Conservation (phyloP, 2,113 vertebrate genomes). For the Xyrauchen texanus region DNA sequence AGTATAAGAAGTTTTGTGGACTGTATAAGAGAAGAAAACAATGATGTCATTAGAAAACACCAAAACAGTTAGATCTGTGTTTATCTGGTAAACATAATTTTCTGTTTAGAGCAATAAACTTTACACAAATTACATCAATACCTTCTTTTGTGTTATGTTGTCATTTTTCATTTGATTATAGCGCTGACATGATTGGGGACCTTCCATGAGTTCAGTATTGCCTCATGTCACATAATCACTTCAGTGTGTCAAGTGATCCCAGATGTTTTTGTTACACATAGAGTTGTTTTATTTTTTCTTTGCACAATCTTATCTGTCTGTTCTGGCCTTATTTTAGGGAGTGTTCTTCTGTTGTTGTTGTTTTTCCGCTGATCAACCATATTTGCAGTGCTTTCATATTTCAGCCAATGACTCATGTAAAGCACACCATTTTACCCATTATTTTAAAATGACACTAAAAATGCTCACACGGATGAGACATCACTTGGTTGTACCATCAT, state of each 20-base stretch:
- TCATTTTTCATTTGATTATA: neutral
- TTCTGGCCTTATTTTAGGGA: neutral
- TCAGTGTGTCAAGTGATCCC: neutral
- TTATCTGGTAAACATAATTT: neutral
- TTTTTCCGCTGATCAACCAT: neutral
- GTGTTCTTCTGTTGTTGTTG: neutral
- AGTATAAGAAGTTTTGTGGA: neutral
- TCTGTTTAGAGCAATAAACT: constrained; percentile 7
- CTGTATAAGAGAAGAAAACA: neutral
- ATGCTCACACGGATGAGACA: neutral
- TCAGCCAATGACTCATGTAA: neutral
- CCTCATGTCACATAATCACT: neutral
- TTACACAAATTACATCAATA: neutral
- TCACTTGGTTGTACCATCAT: neutral
- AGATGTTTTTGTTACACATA: neutral
- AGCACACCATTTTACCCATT: neutral
- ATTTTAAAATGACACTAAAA: neutral
- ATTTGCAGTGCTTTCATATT: neutral
- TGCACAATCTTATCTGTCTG: neutral
- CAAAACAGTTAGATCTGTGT: neutral
- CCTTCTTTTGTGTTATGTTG: neutral
- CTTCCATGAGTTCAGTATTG: neutral
- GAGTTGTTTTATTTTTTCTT: neutral
- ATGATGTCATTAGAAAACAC: neutral
- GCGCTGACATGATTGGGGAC: neutral